Conservation (phyloP, 1,140 invertebrate genomes). For the Monochamus saltuarius region DNA sequence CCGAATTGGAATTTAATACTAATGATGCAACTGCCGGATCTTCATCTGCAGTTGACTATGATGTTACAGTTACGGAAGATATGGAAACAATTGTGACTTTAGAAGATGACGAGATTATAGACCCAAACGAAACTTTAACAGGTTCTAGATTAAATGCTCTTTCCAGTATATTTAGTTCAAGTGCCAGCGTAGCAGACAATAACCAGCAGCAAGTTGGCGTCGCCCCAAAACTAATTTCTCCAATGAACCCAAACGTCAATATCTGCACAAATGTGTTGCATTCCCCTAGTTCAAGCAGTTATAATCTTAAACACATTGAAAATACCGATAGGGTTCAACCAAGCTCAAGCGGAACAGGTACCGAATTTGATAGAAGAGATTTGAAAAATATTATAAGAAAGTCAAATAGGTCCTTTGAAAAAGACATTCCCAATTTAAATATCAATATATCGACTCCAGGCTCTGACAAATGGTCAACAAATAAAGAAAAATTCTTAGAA, state of each 20-base stretch:
- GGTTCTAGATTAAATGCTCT: slow-evolving; percentile 17
- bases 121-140: slow-evolving; percentile 29
- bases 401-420: slow-evolving; percentile 30
- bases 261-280: slow-evolving; percentile 33
- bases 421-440: slow-evolving; percentile 30
- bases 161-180: slow-evolving; percentile 25
- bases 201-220: slow-evolving; percentile 16
- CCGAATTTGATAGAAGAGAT: slow-evolving; percentile 26
- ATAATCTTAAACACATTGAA: slow-evolving; percentile 30
- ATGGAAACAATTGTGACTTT: slow-evolving; percentile 33
- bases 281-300: slow-evolving; percentile 14
- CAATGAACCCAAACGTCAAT: slow-evolving; percentile 25
- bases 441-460: slow-evolving; percentile 25
- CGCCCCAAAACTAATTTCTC: slow-evolving; percentile 27
- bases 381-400: slow-evolving; percentile 33
- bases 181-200: slow-evolving; percentile 22
- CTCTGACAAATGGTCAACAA: slow-evolving; percentile 43
- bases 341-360: slow-evolving; percentile 21
- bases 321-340: slow-evolving; percentile 32
- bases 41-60: slow-evolving; percentile 53
- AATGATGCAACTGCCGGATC: slow-evolving; percentile 60
- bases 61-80: slow-evolving; percentile 54
- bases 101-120: slow-evolving; percentile 29
- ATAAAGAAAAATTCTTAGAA: slow-evolving; percentile 46
- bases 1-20: slow-evolving; percentile 60